A percentile compares a stretch with the other conserved stretches of the same genome.
These are phyloP conservation scores for Limanda limanda DNA, from an alignment of 2,113 vertebrate species.

Conservation along the genomic window DNA sequence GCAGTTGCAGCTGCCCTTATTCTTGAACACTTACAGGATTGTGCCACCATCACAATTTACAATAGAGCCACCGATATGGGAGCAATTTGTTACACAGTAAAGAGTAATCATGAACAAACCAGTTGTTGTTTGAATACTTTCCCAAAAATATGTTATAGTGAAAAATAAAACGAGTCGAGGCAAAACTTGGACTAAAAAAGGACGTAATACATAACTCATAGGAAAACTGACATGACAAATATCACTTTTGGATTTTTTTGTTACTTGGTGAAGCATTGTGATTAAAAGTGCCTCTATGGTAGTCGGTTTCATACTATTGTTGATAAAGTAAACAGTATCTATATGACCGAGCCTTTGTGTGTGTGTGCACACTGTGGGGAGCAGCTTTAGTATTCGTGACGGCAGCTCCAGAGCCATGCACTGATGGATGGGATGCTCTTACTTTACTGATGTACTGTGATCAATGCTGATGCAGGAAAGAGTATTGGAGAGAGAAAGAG, in stretches of 20 bases:
- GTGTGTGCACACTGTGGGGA: conserved; percentile 26
- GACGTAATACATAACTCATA: background rate
- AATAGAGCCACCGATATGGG: too few species aligned
- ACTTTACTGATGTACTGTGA: conserved; percentile 76
- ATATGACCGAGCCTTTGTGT: conserved; percentile 30
- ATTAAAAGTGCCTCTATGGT: conserved; percentile 13
- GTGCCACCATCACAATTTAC: too few species aligned
- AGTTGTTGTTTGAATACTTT: background rate
- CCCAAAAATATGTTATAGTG: background rate
- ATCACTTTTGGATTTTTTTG: background rate
- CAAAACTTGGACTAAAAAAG: too few species aligned
- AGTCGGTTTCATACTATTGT: conserved; percentile 3
- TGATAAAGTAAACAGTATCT: conserved; percentile 19
- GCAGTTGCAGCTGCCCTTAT: too few species aligned
- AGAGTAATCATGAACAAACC: background rate
- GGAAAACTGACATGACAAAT: background rate
- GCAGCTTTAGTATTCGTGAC: conserved; percentile 66
- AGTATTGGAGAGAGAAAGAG: conserved; percentile 20
- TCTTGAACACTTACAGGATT: too few species aligned
- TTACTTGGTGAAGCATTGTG: background rate
- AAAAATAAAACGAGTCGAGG: too few species aligned
- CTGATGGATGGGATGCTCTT: conserved; percentile 77
- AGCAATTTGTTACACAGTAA: too few species aligned
- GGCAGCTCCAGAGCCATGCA: conserved; percentile 54
- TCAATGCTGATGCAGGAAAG: conserved; percentile 78